Base-by-base conservation (phyloP, 2,113 vertebrate species). In the Petaurus breviceps region DNA sequence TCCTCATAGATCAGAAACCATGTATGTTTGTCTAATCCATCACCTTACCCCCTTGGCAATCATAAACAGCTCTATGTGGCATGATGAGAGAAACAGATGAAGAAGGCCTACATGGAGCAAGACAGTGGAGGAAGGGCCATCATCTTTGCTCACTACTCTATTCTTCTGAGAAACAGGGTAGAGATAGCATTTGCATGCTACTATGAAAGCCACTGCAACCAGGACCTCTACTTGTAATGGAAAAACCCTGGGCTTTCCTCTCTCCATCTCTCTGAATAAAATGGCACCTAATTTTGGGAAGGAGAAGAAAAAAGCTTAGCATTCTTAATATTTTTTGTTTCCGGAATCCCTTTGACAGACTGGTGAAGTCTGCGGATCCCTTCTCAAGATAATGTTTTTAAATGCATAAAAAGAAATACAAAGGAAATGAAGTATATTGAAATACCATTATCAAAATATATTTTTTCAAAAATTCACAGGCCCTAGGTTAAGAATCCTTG, bases 221-320 rank as follows among this genome's bases (percentile, higher is more conserved):
- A 37, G 47, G 92, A 91, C 37, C 43, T 23, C 68, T 84, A 5
- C n/a, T 9, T 93, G 51, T 54, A 91, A 55, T 25, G 68, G 53
- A 61, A 92, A 94, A 25, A 23, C 94, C 37, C 43, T 14, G 16
- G 47, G 6, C 43, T 93, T 53, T n/a, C 91, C 12, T 77, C 51
- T 23, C 84, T 94, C 91, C 68, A 46, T 47, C 19, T 96, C 14
- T 89, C 92, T 96, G 49, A 24, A 84, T 50, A 4, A 84, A 23
- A 89, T 3, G 43, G 26, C 89, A 51, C 51, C 14, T 57, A 47
- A 51, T 95, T 91, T 95, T 90, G 91, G 43, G 61, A 97, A 96
- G 14, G 50, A 97, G 84, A 96, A 96, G 93, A 93, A 95, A 96
- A 95, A 68, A 22, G 3, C 89, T 25, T 51, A 90, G 61, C 3